Evolutionary conservation across 35 echinoderm and acorn worm genomes (phyloP).

Genomic region (Anneissia japonica): DNA sequence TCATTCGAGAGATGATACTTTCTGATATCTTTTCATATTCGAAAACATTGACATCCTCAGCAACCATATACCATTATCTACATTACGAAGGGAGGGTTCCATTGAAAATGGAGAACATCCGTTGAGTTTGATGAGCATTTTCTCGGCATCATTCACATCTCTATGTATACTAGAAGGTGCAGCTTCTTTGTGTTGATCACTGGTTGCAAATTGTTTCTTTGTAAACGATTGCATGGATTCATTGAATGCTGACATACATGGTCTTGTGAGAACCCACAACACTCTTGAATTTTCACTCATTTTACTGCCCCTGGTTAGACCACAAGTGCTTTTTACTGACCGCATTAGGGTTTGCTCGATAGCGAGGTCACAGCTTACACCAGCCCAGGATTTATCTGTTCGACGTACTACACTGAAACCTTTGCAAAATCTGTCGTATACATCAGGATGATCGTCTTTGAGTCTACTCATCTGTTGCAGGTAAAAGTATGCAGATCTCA

Average conservation of each 20-base stretch:
- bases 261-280: constrained; percentile 25
- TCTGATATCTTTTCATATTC: constrained; percentile 11
- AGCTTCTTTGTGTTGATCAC: constrained; percentile 47
- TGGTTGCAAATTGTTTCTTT: constrained; percentile 26
- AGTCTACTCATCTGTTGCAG: constrained; percentile 52
- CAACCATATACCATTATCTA: constrained; percentile 41
- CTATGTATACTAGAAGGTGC: constrained; percentile 9
- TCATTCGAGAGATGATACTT: constrained; percentile 28
- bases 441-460: constrained; percentile 41
- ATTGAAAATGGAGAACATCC: constrained; percentile 7
- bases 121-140: constrained; percentile 5
- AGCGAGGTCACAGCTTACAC: constrained; percentile 40
- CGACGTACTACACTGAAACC: constrained; percentile 49
- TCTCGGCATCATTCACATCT: constrained; percentile 5
- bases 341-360: constrained; percentile 61
- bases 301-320: constrained; percentile 35
- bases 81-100: constrained; percentile 47
- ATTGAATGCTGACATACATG: constrained; percentile 27
- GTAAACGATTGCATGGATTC: constrained; percentile 54
- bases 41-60: constrained; percentile 46
- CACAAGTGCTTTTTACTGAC: constrained; percentile 24
- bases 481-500: not conserved
- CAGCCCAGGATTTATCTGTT: constrained; percentile 45
- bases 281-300: constrained; percentile 30
- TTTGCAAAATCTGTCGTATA: constrained; percentile 22